These are phyloP conservation scores for Maniola jurtina DNA, from an alignment of 1,140 invertebrate genomes.

Conservation along the genomic window DNA sequence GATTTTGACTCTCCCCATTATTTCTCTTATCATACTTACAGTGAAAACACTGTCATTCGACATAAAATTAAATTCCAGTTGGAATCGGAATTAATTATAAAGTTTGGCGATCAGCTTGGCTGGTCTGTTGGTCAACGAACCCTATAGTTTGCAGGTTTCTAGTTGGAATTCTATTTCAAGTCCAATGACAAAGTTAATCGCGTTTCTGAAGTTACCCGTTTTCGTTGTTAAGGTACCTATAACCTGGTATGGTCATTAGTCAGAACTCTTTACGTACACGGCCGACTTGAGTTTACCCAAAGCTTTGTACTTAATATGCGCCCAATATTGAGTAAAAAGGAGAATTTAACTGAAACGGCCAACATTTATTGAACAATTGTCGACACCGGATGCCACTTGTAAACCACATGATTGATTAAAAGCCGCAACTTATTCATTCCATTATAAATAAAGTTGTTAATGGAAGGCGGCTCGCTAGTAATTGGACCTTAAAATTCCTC, in stretches of 20 bases:
- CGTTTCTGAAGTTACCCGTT: no score
- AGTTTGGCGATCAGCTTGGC: no score
- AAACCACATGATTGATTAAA: slow-evolving; percentile 70
- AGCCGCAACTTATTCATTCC: slow-evolving; percentile 70
- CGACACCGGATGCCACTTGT: slow-evolving; percentile 53
- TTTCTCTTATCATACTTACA: no score
- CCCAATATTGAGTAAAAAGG: slow-evolving; percentile 11
- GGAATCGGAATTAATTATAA: no score
- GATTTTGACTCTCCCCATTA: no score
- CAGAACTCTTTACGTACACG: neutral
- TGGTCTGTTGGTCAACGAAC: no score
- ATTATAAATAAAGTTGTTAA: slow-evolving; percentile 75
- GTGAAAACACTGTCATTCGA: no score
- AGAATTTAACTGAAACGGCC: slow-evolving; percentile 42
- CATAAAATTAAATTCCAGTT: no score
- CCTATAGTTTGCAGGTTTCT: no score
- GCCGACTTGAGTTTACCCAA: neutral
- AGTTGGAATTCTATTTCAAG: no score
- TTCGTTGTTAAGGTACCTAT: no score
- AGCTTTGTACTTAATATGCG: neutral
- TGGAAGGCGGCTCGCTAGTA: slow-evolving; percentile 59
- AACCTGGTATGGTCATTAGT: neutral
- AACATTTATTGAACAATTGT: slow-evolving; percentile 61
- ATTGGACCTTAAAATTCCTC: slow-evolving; percentile 68
- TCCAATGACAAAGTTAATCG: no score